Conservation (phyloP, 2,797 vertebrate genomes). For the Rhadinocentrus ornatus region DNA sequence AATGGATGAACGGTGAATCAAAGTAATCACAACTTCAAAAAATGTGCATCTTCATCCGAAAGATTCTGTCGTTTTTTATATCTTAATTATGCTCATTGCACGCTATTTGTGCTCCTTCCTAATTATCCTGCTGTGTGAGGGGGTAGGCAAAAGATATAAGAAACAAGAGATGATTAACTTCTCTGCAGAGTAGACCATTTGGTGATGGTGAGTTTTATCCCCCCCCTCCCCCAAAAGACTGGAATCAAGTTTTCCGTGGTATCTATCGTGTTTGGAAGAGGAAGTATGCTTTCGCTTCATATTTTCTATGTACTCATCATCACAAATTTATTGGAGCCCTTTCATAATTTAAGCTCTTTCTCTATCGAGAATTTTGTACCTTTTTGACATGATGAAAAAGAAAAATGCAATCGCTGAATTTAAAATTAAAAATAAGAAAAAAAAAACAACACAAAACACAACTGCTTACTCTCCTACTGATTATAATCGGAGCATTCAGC, state of each 20-base stretch:
- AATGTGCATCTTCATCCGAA: neutral
- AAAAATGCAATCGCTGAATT: too few species aligned
- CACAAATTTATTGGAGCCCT: neutral
- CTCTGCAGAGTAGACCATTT: neutral
- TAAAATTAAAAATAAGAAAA: too few species aligned
- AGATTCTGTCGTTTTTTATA: constrained; percentile 2
- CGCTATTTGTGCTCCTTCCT: constrained; percentile 9
- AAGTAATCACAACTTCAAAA: neutral
- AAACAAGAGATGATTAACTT: constrained; percentile 16
- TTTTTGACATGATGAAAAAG: too few species aligned
- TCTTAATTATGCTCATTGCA: constrained; percentile 14
- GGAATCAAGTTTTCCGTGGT: neutral
- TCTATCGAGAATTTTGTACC: neutral
- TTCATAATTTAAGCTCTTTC: neutral
- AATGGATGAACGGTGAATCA: neutral
- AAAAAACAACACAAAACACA: too few species aligned
- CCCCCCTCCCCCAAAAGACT: too few species aligned
- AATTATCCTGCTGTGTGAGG: constrained; percentile 10
- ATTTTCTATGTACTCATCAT: neutral
- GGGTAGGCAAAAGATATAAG: neutral
- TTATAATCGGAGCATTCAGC: too few species aligned
- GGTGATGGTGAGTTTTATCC: neutral
- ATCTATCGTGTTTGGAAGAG: neutral
- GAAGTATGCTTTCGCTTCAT: neutral
- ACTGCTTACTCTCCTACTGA: too few species aligned